phyloP scores from a whole-genome alignment of 2,888 invertebrate species.

The Dicyrtoma fusca region DNA sequence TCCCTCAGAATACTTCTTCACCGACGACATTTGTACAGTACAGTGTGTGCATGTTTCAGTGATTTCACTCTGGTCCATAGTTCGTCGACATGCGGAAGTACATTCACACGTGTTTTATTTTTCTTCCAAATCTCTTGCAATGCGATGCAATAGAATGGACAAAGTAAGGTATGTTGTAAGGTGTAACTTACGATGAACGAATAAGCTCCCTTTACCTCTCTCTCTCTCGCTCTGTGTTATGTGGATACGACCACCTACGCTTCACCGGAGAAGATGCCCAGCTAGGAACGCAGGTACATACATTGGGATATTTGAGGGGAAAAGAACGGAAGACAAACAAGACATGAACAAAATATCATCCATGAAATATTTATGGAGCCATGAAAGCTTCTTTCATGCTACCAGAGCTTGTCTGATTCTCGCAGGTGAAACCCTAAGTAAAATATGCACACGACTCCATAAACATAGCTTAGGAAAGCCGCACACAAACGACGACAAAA shows the following conservation, averaged over 20 bases:
- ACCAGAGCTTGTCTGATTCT: slow-evolving; percentile 28
- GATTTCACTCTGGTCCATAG: too few species aligned
- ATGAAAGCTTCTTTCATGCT: slow-evolving; percentile 34
- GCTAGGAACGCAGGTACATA: too few species aligned
- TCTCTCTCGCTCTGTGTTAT: neutral
- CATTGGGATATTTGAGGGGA: neutral
- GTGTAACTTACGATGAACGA: too few species aligned
- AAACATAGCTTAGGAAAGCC: slow-evolving; percentile 14
- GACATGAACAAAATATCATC: slow-evolving; percentile 28
- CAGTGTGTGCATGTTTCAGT: too few species aligned
- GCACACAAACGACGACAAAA: slow-evolving; percentile 4
- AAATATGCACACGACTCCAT: slow-evolving; percentile 24
- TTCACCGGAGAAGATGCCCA: too few species aligned
- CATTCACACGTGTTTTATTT: neutral
- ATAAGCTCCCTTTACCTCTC: too few species aligned
- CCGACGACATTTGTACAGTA: too few species aligned
- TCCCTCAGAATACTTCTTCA: too few species aligned
- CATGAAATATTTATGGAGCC: slow-evolving; percentile 35
- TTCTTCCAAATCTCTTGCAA: neutral
- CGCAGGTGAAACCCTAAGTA: slow-evolving; percentile 16
- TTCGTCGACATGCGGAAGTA: too few species aligned
- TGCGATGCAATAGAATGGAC: neutral
- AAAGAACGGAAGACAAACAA: slow-evolving; percentile 16
- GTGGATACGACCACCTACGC: neutral
- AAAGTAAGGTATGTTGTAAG: too few species aligned